Conservation (phyloP, 2,113 vertebrate species). For the Tapirus terrestris region DNA sequence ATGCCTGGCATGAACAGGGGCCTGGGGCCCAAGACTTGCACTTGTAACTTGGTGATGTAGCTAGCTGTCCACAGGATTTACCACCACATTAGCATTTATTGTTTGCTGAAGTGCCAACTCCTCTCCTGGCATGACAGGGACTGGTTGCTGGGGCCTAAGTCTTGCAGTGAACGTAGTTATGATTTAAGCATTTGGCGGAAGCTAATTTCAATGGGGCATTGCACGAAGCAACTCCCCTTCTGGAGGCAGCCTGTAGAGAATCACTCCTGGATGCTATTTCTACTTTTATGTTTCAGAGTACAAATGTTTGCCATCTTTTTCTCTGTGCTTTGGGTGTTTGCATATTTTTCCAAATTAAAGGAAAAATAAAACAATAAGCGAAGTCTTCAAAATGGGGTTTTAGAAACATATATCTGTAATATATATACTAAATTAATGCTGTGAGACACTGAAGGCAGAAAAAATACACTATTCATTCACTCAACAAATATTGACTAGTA, state of each 20-base stretch:
- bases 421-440: neutral
- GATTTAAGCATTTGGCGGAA: neutral
- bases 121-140: neutral
- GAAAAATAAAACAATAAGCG: neutral
- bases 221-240: neutral
- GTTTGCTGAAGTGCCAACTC: neutral
- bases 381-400: slow-evolving; percentile 6
- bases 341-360: neutral
- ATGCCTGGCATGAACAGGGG: neutral
- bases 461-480: neutral
- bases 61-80: neutral
- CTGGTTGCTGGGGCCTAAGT: neutral
- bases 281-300: neutral
- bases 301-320: slow-evolving; percentile 13
- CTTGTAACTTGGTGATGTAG: neutral
- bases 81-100: neutral
- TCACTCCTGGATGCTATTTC: neutral
- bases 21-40: neutral
- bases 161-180: neutral
- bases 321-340: neutral
- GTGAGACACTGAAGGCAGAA: neutral
- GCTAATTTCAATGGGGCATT: neutral
- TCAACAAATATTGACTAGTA: neutral
- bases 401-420: neutral
- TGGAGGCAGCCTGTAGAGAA: neutral